Evolutionary conservation across 2,113 vertebrate species (phyloP).

Genomic region (Brachionichthys hirsutus): DNA sequence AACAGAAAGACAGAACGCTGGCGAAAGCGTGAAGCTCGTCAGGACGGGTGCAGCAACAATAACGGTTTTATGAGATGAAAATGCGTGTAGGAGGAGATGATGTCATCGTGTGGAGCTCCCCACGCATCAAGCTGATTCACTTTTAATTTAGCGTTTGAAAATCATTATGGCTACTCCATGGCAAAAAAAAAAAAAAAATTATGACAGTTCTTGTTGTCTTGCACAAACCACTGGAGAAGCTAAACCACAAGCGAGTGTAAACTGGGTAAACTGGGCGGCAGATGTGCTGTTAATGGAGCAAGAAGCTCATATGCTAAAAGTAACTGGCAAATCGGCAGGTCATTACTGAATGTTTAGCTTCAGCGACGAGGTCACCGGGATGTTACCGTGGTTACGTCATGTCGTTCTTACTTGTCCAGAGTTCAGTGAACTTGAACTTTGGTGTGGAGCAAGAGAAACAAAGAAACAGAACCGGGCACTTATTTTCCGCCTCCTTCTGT

Average conservation of each 20-base stretch:
- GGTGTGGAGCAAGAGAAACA: not conserved
- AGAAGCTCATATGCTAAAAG: not conserved
- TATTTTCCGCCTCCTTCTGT: not conserved
- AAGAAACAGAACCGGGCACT: not conserved
- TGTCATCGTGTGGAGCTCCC: constrained; percentile 28
- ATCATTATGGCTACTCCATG: not conserved
- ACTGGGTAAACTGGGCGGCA: not conserved
- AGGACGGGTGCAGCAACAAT: constrained; percentile 19
- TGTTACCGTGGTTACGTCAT: constrained; percentile 9
- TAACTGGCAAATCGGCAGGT: not conserved
- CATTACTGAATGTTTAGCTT: not conserved
- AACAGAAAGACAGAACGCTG: constrained; percentile 13
- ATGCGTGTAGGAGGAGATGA: constrained; percentile 37
- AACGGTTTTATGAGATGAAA: constrained; percentile 27
- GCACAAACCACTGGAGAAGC: not conserved
- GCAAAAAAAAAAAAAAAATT: not conserved
- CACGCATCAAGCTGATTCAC: not conserved
- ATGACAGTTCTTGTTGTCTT: not conserved
- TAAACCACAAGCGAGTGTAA: not conserved
- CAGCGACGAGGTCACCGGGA: not conserved
- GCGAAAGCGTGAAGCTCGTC: constrained; percentile 1
- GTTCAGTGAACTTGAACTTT: constrained; percentile 24
- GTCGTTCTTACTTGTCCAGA: not conserved
- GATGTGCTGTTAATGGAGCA: no score
- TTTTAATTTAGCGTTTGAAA: not conserved